Evolutionary conservation across 2,797 vertebrate species (phyloP), one percentile per base, ranked within the genome.

Genomic region (Melanotaenia maccullochi): DNA sequence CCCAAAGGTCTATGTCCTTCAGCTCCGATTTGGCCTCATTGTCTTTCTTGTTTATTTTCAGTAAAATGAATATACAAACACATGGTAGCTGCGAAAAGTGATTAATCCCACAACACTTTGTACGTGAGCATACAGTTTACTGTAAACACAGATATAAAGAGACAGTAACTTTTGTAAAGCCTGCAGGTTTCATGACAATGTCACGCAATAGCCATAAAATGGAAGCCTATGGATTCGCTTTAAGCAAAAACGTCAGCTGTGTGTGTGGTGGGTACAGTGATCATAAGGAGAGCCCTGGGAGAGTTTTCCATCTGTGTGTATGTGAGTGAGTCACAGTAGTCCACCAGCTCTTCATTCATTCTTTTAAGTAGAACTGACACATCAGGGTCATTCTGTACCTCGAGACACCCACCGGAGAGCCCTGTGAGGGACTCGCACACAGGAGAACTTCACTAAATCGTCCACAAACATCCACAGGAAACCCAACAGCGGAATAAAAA

Each of bases 301-400:
- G 76, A 18, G 32, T 75, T 57, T 73, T 42, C 38, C 60, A 18
- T 40, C 1, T 82, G 63, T 79, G 60, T 69, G 69, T 58, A 57
- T 55, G 52, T 54, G 52, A 28, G 52, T 55, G 52, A 25, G 52
- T 91, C 86, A 91, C 12, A 9, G 86, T 86, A 82, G 82, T 81
- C 91, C 78, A 91, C 89, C 85, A 82, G 86, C 72, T 82, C 52
- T 81, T 58, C 4, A 24, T 77, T 79, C 60, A 13, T 81, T 82
- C 79, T 85, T 85, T 74, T 93, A 90, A 93, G 65, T 68, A 68
- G 81, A 89, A 81, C 64, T 90, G 93, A 93, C 92, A 92, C 90
- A 93, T 89, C 81, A 71, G 90, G 93, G 92, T 92, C 90, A 87
- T 66, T 73, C 51, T 82, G 68, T 78, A 89, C 91, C 90, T 86